phyloP scores from a whole-genome alignment of 2,888 invertebrate species.

The Cordilura impudica region DNA sequence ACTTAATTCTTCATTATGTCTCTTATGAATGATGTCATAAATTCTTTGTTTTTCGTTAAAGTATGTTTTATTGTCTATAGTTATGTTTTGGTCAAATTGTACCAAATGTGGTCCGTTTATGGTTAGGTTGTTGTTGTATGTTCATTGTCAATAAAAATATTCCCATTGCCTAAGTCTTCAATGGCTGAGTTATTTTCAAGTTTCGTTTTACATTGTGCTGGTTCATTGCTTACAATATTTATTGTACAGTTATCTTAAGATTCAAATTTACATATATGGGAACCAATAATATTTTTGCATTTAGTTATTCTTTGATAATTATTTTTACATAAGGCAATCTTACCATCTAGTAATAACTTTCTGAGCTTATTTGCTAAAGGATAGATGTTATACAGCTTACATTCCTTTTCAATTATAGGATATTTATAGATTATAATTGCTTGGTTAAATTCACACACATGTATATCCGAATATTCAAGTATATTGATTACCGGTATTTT shows the following conservation, averaged over 20 bases:
- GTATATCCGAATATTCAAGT: slow-evolving; percentile 15
- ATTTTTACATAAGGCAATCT: background rate
- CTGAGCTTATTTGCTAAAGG: too few species aligned
- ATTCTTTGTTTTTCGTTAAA: background rate
- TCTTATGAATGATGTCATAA: background rate
- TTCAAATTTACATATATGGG: slow-evolving; percentile 26
- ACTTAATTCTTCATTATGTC: background rate
- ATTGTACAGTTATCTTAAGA: slow-evolving; percentile 28
- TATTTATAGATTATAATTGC: background rate
- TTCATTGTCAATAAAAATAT: slow-evolving; percentile 22
- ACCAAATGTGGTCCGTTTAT: slow-evolving; percentile 22
- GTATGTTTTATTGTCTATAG: slow-evolving; percentile 15
- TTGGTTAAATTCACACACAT: slow-evolving; percentile 18
- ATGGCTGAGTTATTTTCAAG: slow-evolving; percentile 23
- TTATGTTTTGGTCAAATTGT: slow-evolving; percentile 4
- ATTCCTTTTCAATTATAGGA: background rate
- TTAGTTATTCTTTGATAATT: slow-evolving; percentile 1
- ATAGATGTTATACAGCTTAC: background rate
- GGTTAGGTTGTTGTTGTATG: slow-evolving; percentile 9
- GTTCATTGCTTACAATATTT: slow-evolving; percentile 20
- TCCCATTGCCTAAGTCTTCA: slow-evolving; percentile 23
- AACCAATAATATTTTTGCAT: slow-evolving; percentile 1
- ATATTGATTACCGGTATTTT: slow-evolving; percentile 24
- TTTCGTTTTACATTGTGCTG: slow-evolving; percentile 30
- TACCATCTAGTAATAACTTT: too few species aligned